Conservation (phyloP, 1,140 invertebrate genomes). For the Gonioctena quinquepunctata region DNA sequence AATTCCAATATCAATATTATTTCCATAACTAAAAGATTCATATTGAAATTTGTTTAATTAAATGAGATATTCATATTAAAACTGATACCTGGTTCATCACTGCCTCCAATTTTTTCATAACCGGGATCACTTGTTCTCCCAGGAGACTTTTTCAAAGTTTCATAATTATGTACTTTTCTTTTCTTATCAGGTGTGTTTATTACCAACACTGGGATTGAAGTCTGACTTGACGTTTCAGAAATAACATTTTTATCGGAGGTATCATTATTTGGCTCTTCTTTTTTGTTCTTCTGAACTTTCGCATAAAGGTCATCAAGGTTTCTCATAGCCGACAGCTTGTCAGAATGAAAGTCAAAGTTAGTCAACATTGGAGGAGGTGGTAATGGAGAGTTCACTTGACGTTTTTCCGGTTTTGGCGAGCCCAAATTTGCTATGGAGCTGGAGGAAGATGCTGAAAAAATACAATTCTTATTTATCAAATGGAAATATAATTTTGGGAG, state of each 20-base stretch:
- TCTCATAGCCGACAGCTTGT: slow-evolving; percentile 29
- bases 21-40: no score
- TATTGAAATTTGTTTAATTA: no score
- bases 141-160: slow-evolving; percentile 52
- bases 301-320: slow-evolving; percentile 86
- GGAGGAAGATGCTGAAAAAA: slow-evolving; percentile 71
- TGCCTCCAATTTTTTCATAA: slow-evolving; percentile 64
- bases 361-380: slow-evolving; percentile 67
- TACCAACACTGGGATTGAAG: not conserved
- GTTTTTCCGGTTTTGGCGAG: slow-evolving; percentile 83
- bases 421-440: slow-evolving; percentile 74
- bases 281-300: slow-evolving; percentile 75
- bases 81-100: slow-evolving; percentile 44
- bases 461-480: no score
- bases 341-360: slow-evolving; percentile 29
- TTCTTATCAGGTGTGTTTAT: slow-evolving; percentile 1
- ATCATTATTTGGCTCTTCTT: slow-evolving; percentile 33
- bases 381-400: slow-evolving; percentile 82
- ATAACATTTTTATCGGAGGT: slow-evolving; percentile 12
- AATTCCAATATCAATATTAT: no score
- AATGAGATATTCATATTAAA: no score
- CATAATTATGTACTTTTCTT: slow-evolving; percentile 47
- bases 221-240: not conserved
- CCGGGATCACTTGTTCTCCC: slow-evolving; percentile 65
- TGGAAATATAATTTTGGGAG: no score